Base-by-base conservation (phyloP, 2,113 vertebrate genomes). In the Tichodroma muraria region DNA sequence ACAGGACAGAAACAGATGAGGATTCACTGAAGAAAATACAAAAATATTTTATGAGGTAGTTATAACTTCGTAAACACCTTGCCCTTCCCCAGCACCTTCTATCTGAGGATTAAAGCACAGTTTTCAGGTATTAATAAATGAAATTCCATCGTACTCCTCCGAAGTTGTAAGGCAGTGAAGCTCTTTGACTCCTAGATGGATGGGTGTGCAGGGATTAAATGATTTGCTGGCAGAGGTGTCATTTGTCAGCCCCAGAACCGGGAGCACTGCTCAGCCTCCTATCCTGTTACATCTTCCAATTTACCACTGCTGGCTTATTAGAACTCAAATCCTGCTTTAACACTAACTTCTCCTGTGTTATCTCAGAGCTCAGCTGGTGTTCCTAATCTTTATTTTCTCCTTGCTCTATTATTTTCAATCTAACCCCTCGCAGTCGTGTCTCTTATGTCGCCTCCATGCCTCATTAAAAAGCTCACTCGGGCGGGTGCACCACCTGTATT, bases 301-400 rank as follows among this genome's bases (percentile, higher is more conserved):
- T 97, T 93, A 56, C 89, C 49, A n/a, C 91, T 1, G 16, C 93
- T 93, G 87, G 11, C 68, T 85, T 93, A 47, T 80, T 93, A 66
- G 25, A 76, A 30, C 79, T 80, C 85, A 66, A 91, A 89, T 80
- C 84, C 79, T 82, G 42, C 88, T 88, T 61, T 52, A 80, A 40
- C 68, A 53, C 38, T 12, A 66, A 88, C 75, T 93, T 89, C 77
- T 63, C 79, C 79, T 56, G 11, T 18, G 63, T 85, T 94, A 96
- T 95, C 79, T 91, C 91, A 1, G 4, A 75, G 92, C 92, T 95
- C 94, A 96, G 88, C 89, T 89, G 87, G 42, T 63, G 37, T 81
- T 68, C 49, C 65, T 88, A 80, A 94, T 88, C 11, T 88, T 68
- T 70, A 8, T 50, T 88, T 45, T 84, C 45, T 1, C 33, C 69